Base-by-base conservation (phyloP, 1,140 invertebrate species). In the Nephotettix cincticeps region DNA sequence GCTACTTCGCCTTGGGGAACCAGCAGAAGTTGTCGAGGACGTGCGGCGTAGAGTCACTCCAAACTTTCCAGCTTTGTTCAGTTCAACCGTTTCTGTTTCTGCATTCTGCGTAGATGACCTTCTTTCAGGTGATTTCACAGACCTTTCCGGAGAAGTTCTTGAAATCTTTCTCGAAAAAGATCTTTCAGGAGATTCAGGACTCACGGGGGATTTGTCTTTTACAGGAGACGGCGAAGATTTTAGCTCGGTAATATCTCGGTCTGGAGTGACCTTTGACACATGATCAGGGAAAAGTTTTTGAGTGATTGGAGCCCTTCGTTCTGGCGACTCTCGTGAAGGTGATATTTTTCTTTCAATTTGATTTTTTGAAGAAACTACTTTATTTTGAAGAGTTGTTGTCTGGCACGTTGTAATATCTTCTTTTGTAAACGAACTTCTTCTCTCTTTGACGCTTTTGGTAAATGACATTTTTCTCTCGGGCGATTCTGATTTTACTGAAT, bases 11-110 rank as follows among this genome's bases (percentile, higher is more conserved):
- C 56, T 36, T 14, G 56, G 25, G 32, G 28, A 43, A 23, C 32
- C 25, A 58, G 45, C 36, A 17, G 71, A 29, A 30, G 27, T 23
- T 25, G 71, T 54, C 2, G 81, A 82, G 71, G 84, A 84, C 13
- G 84, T 87, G 74, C 82, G 83, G 14, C 82, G 82, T 27, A 89
- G 80, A 71, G 85, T 85, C 27, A 90, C 85, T 36, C 89, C 88
- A 76, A 90, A 90, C 74, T 88, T 89, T 0, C 86, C 87, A 1
- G 77, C 71, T 0, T 40, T 47, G 28, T 71, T 71, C 47, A 71
- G 21, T 54, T 71, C 47, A 66, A 67, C 29, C 14, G 54, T n/a
- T n/a, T 71, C 64, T 1, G 25, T 21, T 51, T 71, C 68, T 17
- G 29, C 56, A 45, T 67, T 66, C 32, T 14, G 32, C 66, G 19